phyloP scores from a whole-genome alignment of 2,113 vertebrate genomes.

The Bostrychus sinensis region DNA sequence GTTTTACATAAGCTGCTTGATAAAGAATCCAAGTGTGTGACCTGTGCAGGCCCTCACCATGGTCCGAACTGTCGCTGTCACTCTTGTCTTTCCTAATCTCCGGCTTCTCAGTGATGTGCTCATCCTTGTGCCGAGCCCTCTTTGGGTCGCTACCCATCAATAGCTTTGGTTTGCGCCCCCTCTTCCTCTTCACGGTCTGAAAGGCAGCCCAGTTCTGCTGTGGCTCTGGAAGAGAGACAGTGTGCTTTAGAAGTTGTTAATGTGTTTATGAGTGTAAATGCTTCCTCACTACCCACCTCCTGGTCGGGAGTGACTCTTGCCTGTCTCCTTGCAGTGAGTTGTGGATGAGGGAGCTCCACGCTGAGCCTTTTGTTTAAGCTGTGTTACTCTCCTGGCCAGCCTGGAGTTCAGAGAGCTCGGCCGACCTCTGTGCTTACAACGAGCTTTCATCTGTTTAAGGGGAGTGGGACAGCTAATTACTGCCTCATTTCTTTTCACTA shows the following conservation, averaged over 20 bases:
- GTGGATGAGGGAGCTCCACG: conserved; percentile 68
- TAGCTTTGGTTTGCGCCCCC: conserved; percentile 69
- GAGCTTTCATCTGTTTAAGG: conserved; percentile 78
- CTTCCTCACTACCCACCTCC: conserved; percentile 65
- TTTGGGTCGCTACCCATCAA: conserved; percentile 25
- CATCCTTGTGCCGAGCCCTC: conserved; percentile 43
- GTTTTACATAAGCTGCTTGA: background rate
- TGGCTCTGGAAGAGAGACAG: conserved; percentile 31
- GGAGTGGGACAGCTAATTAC: conserved; percentile 39
- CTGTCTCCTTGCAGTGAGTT: conserved; percentile 70
- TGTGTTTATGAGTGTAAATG: background rate
- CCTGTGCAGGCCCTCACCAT: conserved; percentile 48
- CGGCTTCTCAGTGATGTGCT: conserved; percentile 45
- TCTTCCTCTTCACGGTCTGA: conserved; percentile 59
- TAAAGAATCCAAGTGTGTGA: conserved; percentile 1
- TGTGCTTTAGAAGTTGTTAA: background rate
- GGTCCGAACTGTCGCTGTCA: conserved; percentile 68
- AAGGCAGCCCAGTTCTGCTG: conserved; percentile 51
- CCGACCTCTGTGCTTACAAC: conserved; percentile 77
- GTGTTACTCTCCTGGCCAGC: conserved; percentile 80
- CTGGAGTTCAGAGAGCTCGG: conserved; percentile 79
- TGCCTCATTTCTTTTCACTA: conserved; percentile 38
- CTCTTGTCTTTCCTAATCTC: conserved; percentile 60
- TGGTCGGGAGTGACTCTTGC: conserved; percentile 56
- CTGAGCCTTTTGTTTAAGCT: conserved; percentile 88